phyloP scores from a whole-genome alignment of 2,797 vertebrate genomes.

The Sciurus carolinensis region DNA sequence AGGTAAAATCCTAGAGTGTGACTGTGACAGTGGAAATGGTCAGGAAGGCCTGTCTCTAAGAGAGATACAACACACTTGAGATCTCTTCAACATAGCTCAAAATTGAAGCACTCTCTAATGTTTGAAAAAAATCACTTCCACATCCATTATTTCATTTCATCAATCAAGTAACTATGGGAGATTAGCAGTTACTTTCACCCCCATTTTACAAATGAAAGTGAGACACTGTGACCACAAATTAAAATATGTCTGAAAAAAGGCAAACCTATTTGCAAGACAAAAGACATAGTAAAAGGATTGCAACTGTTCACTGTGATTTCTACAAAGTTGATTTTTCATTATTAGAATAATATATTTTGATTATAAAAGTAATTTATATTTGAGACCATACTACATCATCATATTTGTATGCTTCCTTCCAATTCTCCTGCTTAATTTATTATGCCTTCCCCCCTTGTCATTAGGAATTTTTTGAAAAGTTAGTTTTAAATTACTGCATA shows the following conservation, averaged over 20 bases:
- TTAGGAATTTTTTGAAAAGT: conserved; percentile 43
- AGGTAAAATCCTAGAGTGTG: conserved; percentile 5
- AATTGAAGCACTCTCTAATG: background rate
- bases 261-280: conserved; percentile 55
- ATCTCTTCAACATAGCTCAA: conserved; percentile 25
- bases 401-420: conserved; percentile 48
- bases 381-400: conserved; percentile 49
- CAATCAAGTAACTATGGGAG: background rate
- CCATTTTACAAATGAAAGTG: conserved; percentile 53
- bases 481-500: conserved; percentile 64
- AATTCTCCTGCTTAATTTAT: conserved; percentile 50
- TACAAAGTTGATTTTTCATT: conserved; percentile 57
- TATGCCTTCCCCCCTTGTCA: conserved; percentile 27
- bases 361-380: conserved; percentile 60
- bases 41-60: conserved; percentile 1
- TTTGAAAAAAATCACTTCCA: conserved; percentile 56
- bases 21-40: conserved; percentile 39
- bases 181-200: conserved; percentile 56
- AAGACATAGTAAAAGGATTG: conserved; percentile 26
- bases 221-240: conserved; percentile 49
- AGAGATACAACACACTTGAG: conserved; percentile 26
- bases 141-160: conserved; percentile 58
- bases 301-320: conserved; percentile 39
- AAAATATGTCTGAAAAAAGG: conserved; percentile 49
- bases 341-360: conserved; percentile 59